phyloP scores from a whole-genome alignment of 2,888 invertebrate genomes.

The Camptogramma bilineatum region DNA sequence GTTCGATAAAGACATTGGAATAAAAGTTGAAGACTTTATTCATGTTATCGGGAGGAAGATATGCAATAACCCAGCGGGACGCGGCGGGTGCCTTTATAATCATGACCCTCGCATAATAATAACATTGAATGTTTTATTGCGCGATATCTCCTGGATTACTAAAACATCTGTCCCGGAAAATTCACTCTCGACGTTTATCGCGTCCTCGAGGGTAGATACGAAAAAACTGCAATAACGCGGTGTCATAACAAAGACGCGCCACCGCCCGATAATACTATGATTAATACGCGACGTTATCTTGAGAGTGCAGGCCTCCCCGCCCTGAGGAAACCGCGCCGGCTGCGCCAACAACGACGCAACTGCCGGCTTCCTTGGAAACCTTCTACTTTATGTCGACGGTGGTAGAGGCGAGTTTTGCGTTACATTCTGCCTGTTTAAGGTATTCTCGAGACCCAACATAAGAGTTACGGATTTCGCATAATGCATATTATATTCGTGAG shows the following conservation, averaged over 20 bases:
- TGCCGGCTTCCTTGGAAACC: conserved; percentile 8
- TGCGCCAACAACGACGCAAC: conserved; percentile 45
- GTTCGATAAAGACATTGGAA: conserved; percentile 21
- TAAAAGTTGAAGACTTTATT: conserved; percentile 31
- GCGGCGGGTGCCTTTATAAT: conserved; percentile 29
- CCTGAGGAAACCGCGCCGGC: conserved; percentile 57
- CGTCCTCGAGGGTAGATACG: conserved; percentile 77
- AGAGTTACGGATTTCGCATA: conserved; percentile 86
- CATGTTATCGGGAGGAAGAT: conserved; percentile 20
- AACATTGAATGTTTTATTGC: conserved; percentile 76
- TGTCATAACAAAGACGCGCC: conserved; percentile 84
- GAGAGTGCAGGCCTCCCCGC: conserved; percentile 80
- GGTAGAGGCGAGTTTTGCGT: conserved; percentile 46
- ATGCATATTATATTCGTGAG: conserved; percentile 83
- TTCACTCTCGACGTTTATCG: conserved; percentile 81
- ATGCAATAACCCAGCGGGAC: conserved; percentile 38
- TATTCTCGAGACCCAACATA: conserved; percentile 76
- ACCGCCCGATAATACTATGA: conserved; percentile 84
- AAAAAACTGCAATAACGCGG: conserved; percentile 84
- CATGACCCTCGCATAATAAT: conserved; percentile 58
- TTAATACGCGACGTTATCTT: conserved; percentile 84
- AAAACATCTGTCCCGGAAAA: conserved; percentile 85
- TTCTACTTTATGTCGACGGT: conserved; percentile 31
- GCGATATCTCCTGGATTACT: conserved; percentile 69
- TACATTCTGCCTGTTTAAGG: conserved; percentile 58